A percentile compares a stretch with the other conserved stretches of the same genome.
Evolutionary conservation across 2,888 invertebrate species (phyloP).

Genomic region (Oscheius sp.): DNA sequence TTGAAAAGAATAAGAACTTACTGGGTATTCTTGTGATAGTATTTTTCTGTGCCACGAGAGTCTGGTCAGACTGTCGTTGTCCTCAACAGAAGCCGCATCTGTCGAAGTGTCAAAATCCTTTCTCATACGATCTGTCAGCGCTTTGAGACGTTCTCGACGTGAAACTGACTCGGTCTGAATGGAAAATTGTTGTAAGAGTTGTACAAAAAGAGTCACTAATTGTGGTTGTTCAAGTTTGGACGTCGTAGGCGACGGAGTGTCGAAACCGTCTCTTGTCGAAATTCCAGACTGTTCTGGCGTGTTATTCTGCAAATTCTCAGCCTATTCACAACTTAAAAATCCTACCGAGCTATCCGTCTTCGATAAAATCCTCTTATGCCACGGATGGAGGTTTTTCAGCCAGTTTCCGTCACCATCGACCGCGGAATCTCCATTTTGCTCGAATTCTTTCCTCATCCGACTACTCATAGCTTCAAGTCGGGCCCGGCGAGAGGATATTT

Average conservation of each 20-base stretch:
- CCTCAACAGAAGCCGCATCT: constrained; percentile 31
- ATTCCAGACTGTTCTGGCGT: too few relatives aligned
- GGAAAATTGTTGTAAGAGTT: background rate
- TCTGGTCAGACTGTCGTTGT: constrained; percentile 45
- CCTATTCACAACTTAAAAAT: background rate
- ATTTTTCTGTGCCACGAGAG: too few relatives aligned
- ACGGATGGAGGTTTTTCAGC: constrained; percentile 25
- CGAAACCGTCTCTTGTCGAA: too few relatives aligned
- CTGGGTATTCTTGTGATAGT: constrained; percentile 18
- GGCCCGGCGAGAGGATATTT: background rate
- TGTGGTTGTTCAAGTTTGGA: too few relatives aligned
- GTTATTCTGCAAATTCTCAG: too few relatives aligned
- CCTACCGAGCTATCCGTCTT: background rate
- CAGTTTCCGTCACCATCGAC: constrained; percentile 3
- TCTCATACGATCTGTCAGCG: constrained; percentile 53
- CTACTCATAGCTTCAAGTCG: constrained; percentile 14
- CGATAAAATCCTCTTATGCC: constrained; percentile 20
- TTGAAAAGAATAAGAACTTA: background rate
- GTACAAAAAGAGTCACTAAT: too few relatives aligned
- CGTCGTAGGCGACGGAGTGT: too few relatives aligned
- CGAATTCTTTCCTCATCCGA: constrained; percentile 20
- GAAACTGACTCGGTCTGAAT: constrained; percentile 21
- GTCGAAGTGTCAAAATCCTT: constrained; percentile 55
- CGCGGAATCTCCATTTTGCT: background rate
- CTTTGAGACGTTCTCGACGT: constrained; percentile 51